Base-by-base conservation (phyloP, 2,888 invertebrate species). In the Drosophila sordidula region DNA sequence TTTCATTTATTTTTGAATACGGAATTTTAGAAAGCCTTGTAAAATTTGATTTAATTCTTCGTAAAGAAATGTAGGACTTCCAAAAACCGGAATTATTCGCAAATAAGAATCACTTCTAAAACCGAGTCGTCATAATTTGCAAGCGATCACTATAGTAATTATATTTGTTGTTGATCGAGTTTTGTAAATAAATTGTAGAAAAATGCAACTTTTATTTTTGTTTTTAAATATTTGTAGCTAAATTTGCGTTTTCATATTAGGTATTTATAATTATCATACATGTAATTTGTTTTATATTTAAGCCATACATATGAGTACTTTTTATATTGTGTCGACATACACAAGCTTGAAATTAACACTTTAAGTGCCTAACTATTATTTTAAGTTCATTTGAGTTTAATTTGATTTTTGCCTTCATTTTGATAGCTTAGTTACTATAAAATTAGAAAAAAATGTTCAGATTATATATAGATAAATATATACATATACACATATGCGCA, bases 101-200 rank as follows among this genome's bases (percentile, higher is more conserved):
- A 26, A 18, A 6, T 3, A 5, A 9, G 18, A 18, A 18, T 29
- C 9, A n/a, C 5, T 6, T 50, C 25, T 25, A 18, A 25, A 29
- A 18, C n/a, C 12, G 16, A 39, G 26, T 11, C 29, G 18, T 44
- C 16, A 6, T 11, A 34, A 25, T 54, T 54, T 55, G 38, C 18
- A 38, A 54, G 44, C 34, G 54, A 54, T 34, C 44, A 54, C 44
- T 36, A 61, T 58, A 57, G 63, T 62, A 57, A 58, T 44, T 76
- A 46, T 77, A 64, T 49, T 63, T 69, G 39, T 64, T 66, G 47
- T 58, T 58, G 47, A 69, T 71, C n/a, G 52, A 55, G 39, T 83
- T 80, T 75, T 66, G 76, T 62, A 77, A 82, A 87, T 87, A 74
- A 87, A 63, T 73, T 71, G 79, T 86, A 86, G 75, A 86, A 87